Evolutionary conservation across 2,113 vertebrate genomes (phyloP).

Genomic region (Antennarius striatus): DNA sequence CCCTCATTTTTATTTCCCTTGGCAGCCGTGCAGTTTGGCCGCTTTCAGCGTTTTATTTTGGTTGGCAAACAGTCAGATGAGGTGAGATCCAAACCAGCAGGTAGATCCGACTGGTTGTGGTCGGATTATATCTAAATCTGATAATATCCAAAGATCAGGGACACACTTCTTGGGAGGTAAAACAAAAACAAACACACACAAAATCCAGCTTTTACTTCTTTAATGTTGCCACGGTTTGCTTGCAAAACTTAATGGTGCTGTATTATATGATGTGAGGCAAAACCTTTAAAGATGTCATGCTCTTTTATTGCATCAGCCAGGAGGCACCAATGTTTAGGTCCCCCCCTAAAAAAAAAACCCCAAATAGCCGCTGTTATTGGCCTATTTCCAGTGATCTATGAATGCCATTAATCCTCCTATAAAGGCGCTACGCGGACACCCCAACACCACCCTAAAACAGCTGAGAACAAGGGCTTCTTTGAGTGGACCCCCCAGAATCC

Average conservation of each 20-base stretch:
- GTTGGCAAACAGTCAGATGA: slow-evolving; percentile 57
- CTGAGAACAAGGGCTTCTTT: too few species aligned
- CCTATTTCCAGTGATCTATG: too few species aligned
- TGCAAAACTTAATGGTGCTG: not conserved
- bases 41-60: slow-evolving; percentile 35
- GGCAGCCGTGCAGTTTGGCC: slow-evolving; percentile 15
- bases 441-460: too few species aligned
- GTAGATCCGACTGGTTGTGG: slow-evolving; percentile 41
- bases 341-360: too few species aligned
- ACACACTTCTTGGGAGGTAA: slow-evolving; percentile 3
- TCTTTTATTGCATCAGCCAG: not conserved
- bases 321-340: too few species aligned
- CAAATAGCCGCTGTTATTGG: too few species aligned
- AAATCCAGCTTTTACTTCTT: not conserved
- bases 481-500: too few species aligned
- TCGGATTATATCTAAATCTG: not conserved
- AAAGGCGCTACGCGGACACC: too few species aligned
- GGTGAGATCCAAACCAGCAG: slow-evolving; percentile 47
- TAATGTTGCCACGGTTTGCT: too few species aligned
- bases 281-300: not conserved
- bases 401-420: too few species aligned
- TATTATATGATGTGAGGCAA: not conserved
- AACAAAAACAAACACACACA: too few species aligned
- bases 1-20: not conserved
- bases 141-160: not conserved